Percentiles rank a stretch among this genome's conserved stretches.
Conservation (phyloP, 1,140 invertebrate species). For the Lethrus apterus region DNA sequence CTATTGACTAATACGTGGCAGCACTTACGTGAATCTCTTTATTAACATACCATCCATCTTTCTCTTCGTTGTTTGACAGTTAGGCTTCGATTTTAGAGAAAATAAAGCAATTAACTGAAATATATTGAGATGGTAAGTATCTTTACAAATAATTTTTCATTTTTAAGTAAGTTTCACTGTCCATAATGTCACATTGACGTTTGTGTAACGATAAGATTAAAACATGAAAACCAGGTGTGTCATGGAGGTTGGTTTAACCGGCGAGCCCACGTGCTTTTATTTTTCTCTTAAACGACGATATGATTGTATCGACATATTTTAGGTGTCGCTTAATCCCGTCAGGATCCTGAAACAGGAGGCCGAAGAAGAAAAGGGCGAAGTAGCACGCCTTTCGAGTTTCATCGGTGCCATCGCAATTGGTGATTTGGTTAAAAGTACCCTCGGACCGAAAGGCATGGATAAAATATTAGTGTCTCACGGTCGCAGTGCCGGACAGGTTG, state of each 20-base stretch:
- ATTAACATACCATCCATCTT: too few species aligned
- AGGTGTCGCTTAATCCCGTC: slow-evolving; percentile 89
- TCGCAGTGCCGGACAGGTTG: slow-evolving; percentile 74
- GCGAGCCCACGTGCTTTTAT: slow-evolving; percentile 3
- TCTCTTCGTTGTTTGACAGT: too few species aligned
- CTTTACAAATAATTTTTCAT: too few species aligned
- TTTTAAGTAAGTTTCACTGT: too few species aligned
- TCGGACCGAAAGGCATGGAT: slow-evolving; percentile 99
- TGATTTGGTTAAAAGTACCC: slow-evolving; percentile 94
- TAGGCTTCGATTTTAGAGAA: too few species aligned
- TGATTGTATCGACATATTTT: slow-evolving; percentile 21
- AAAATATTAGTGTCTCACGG: slow-evolving; percentile 92
- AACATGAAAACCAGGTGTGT: slow-evolving; percentile 11
- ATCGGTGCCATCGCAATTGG: slow-evolving; percentile 98
- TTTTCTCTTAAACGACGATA: too few species aligned
- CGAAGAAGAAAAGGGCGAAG: slow-evolving; percentile 96
- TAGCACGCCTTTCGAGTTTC: slow-evolving; percentile 91
- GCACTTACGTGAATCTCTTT: too few species aligned
- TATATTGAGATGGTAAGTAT: too few species aligned
- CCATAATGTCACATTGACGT: too few species aligned
- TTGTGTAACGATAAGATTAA: too few species aligned
- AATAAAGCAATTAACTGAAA: too few species aligned
- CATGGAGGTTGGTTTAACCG: slow-evolving; percentile 7
- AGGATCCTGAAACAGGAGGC: slow-evolving; percentile 91
- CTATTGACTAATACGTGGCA: too few species aligned